Evolutionary conservation across 2,888 invertebrate species (phyloP).

Genomic region (Mythimna vitellina): DNA sequence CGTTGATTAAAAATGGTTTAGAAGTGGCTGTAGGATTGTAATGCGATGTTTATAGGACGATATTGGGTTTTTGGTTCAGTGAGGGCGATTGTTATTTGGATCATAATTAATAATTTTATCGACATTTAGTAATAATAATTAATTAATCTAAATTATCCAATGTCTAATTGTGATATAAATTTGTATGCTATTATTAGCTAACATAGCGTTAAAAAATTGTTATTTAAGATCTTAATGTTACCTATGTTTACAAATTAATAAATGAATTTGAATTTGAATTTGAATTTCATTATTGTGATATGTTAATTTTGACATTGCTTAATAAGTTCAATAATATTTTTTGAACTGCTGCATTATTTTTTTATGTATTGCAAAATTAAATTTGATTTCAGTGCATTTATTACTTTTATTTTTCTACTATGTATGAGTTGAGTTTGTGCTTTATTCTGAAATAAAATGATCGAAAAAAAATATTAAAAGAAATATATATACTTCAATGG

Average conservation of each 20-base stretch:
- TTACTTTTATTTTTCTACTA: too few relatives aligned
- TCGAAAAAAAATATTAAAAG: neutral
- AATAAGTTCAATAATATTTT: neutral
- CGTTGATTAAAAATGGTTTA: constrained; percentile 60
- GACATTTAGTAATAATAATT: too few relatives aligned
- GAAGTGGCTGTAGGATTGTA: neutral
- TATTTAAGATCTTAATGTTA: too few relatives aligned
- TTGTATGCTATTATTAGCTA: too few relatives aligned
- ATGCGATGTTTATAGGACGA: neutral
- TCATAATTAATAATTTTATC: too few relatives aligned
- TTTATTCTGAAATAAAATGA: neutral
- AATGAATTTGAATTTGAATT: too few relatives aligned
- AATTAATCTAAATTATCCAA: too few relatives aligned
- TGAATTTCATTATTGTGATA: neutral
- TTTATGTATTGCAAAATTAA: neutral
- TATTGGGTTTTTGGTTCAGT: neutral
- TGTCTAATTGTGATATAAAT: too few relatives aligned
- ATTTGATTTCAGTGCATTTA: neutral
- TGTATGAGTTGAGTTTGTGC: neutral
- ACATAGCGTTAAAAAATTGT: too few relatives aligned
- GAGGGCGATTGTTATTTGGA: neutral
- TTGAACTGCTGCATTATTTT: too few relatives aligned
- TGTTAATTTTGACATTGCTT: neutral
- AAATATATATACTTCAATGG: neutral
- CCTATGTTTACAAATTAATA: too few relatives aligned